phyloP scores from a whole-genome alignment of 2,113 vertebrate genomes.

The Rhinoderma darwinii region DNA sequence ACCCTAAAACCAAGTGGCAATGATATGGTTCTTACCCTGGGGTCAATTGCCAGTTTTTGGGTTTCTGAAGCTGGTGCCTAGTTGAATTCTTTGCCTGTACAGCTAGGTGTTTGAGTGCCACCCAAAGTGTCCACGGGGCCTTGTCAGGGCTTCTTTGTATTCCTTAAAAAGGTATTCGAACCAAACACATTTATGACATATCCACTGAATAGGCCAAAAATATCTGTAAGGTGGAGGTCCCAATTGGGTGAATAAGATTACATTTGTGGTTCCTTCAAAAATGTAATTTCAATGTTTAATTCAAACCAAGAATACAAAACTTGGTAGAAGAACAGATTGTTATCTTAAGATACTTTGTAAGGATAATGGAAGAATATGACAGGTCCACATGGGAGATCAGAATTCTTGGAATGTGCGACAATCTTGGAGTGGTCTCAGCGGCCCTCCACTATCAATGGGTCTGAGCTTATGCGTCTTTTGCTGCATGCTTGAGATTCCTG shows the following conservation, averaged over 20 bases:
- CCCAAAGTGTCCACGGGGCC: too few species aligned
- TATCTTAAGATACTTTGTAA: background rate
- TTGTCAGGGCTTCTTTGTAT: too few species aligned
- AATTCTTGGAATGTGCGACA: slow-evolving; percentile 20
- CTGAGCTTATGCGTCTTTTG: slow-evolving; percentile 28
- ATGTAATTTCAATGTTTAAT: background rate
- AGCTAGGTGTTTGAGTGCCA: too few species aligned
- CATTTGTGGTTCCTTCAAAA: background rate
- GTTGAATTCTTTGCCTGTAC: too few species aligned
- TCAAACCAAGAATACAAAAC: too few species aligned
- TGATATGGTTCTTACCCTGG: too few species aligned
- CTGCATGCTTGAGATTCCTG: slow-evolving; percentile 72
- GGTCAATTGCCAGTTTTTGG: too few species aligned
- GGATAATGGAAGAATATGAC: background rate
- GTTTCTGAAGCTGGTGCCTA: too few species aligned
- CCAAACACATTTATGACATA: background rate
- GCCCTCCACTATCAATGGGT: background rate
- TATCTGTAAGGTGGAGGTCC: background rate
- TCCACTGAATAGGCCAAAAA: too few species aligned
- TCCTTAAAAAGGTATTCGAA: background rate
- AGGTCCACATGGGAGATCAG: background rate
- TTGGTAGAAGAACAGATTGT: background rate
- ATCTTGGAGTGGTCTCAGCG: background rate
- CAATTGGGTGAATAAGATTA: background rate
- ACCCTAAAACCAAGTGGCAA: too few species aligned